Base-by-base conservation (phyloP, 2,888 invertebrate species). In the Cantharis nigra region DNA sequence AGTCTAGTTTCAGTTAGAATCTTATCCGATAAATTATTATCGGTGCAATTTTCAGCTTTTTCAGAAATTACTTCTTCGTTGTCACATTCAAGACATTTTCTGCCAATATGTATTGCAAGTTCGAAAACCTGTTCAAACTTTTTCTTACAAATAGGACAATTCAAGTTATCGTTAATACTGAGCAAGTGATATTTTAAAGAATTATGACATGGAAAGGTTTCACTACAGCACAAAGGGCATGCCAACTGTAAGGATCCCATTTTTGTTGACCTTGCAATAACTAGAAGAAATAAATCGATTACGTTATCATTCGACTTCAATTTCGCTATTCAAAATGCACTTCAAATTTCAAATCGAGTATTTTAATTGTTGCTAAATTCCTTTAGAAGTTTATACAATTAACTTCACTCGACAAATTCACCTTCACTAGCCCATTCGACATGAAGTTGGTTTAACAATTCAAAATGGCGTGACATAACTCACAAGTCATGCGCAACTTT, bases 171-270 rank as follows among this genome's bases (percentile, higher is more conserved):
- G 26, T 90, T 87, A 84, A 93, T 89, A 84, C 87, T 91, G 83
- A 89, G 88, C 81, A 89, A 90, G 88, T 89, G 91, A 83, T 89
- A 87, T 85, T 90, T 90, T 67, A 91, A 85, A 14, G 89, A 87
- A 79, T 90, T 87, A 79, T 90, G 91, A 76, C 91, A 91, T 78
- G 88, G 85, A 88, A 93, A 94, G 75, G 89, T 90, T 85, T 91
- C 90, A 78, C 90, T 90, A 84, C 93, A 93, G 86, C 93, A 94
- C 85, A 93, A 89, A 63, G 93, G 92, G 82, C 93, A 94, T 80
- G 89, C 85, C 84, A 90, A 84, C 82, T 85, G 86, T 85, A 88
- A 71, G 4, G 78, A 65, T 7, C 72, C 78, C 78, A 78, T 78
- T 67, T 69, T 70, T 62, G n/a, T 20, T 67, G 65, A 67, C 65